Evolutionary conservation across 2,888 invertebrate genomes (phyloP), one percentile per base, ranked within the genome.

Genomic region (Melinaea marsaeus): DNA sequence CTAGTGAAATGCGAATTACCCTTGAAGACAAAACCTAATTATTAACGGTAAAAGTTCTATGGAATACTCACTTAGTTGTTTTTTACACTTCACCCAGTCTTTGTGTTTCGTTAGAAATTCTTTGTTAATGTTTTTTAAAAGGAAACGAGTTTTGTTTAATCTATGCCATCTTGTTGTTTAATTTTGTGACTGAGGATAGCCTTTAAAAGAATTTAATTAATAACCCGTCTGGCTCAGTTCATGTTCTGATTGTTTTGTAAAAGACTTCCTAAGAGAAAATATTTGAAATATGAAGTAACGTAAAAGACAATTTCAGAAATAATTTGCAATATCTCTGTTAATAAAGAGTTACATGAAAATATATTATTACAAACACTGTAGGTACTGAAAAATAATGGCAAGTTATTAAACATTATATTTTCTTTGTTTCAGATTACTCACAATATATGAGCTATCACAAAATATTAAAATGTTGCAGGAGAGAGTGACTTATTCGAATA

Each of bases 341-440:
- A 22, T 22, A 22, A 22, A 22, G 22, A 22, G 22, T 22, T 22
- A 22, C 22, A 22, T 22, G 22, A 22, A 22, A 22, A 22, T 22
- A 22, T 22, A 22, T 22, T 22, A 22, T 22, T 22, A 22, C 22
- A 22, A 22, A 22, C 22, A 32, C 32, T 51, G 22, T 22, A 22
- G 22, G 22, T 22, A 22, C 32, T 13, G 11, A 32, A 1, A 51
- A 32, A 51, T 51, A 32, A 32, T 32, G 7, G 51, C 9, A 32
- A 51, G 11, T 3, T 51, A 13, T 22, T 32, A 51, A 51, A 51
- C 13, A 51, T n/a, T 42, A 35, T 34, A 11, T 58, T 62, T 59
- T 60, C 11, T 58, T 68, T 63, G 65, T 65, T 68, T 11, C 67
- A 68, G 67, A 61, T 65, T 35, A 13, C 3, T 56, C n/a, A 62